Base-by-base conservation (phyloP, 2,797 vertebrate genomes). In the Enteromius paludinosus region DNA sequence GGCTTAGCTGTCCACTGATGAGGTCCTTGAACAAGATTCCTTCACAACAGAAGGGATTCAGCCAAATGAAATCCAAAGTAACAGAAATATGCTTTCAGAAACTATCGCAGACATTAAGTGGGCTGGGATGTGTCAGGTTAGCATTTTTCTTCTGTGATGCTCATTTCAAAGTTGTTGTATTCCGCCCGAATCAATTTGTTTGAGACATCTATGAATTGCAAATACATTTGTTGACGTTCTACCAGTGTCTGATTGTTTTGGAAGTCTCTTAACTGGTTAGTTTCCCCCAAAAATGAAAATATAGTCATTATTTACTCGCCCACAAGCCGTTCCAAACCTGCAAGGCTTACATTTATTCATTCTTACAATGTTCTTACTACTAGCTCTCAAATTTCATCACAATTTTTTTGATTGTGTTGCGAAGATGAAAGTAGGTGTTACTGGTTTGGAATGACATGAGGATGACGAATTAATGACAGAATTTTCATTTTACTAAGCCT, bases 11-110 rank as follows among this genome's bases (percentile, higher is more conserved):
- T 28, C 38, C 35, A 15, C 35, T 45, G 59, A 62, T 64, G 38
- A 64, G 10, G 10, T 18, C 25, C 38, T 64, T 64, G 56, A 64
- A 64, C 15, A 45, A 47, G 25, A 77, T 62, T 77, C 54, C 15
- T 23, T 38, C 23, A 30, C 61, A 47, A 47, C 25, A 79, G 23
- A 12, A 43, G 1, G 35, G 54, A 70, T 30, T 59, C 25, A 41
- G 25, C 30, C 20, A 25, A 54, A 70, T 61, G 3, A 61, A 56
- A 77, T 71, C 82, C 64, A 45, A 64, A 73, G 80, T 75, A 90
- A 91, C 79, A 87, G 86, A 91, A 91, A 92, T 90, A 91, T 86
- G 87, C 81, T 90, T 92, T 47, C 38, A 62, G 5, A 77, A 77
- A 12, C 3, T 41, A 62, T 8, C 7, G n/a, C 54, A 59, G 14